These are phyloP conservation scores for Clusia tigrina DNA, from an alignment of 2,888 invertebrate species.

Conservation along the genomic window DNA sequence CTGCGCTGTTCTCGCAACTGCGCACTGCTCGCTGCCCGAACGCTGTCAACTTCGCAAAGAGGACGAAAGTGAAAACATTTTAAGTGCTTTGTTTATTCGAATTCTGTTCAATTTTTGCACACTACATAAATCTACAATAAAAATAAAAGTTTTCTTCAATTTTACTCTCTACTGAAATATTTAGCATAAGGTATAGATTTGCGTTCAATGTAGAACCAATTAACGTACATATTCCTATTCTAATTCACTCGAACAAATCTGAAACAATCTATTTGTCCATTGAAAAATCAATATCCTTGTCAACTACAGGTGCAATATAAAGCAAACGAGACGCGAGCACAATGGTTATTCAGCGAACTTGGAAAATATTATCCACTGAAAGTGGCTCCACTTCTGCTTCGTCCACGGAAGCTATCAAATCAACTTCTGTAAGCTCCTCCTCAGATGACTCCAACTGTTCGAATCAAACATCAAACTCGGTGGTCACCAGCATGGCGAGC, in stretches of 20 bases:
- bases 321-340: slow-evolving; percentile 14
- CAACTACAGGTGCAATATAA: slow-evolving; percentile 2
- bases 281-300: background rate
- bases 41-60: no score
- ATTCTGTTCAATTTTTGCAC: no score
- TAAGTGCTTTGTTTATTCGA: no score
- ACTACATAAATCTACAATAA: background rate
- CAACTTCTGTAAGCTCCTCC: slow-evolving; percentile 55
- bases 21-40: slow-evolving; percentile 21
- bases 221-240: no score
- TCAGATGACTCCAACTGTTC: slow-evolving; percentile 64
- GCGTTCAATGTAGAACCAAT: background rate
- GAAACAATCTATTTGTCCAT: no score
- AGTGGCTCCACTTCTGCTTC: slow-evolving; percentile 45
- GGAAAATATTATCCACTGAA: slow-evolving; percentile 61
- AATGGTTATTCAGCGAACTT: slow-evolving; percentile 64
- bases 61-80: no score
- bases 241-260: no score
- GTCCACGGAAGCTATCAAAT: slow-evolving; percentile 45
- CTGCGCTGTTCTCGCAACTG: slow-evolving; percentile 21
- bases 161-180: background rate
- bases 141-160: background rate
- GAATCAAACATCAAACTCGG: slow-evolving; percentile 61
- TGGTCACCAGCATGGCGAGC: slow-evolving; percentile 55
- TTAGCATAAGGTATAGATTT: background rate